Evolutionary conservation across 2,797 vertebrate genomes (phyloP).

Genomic region (Eulemur rubriventer): DNA sequence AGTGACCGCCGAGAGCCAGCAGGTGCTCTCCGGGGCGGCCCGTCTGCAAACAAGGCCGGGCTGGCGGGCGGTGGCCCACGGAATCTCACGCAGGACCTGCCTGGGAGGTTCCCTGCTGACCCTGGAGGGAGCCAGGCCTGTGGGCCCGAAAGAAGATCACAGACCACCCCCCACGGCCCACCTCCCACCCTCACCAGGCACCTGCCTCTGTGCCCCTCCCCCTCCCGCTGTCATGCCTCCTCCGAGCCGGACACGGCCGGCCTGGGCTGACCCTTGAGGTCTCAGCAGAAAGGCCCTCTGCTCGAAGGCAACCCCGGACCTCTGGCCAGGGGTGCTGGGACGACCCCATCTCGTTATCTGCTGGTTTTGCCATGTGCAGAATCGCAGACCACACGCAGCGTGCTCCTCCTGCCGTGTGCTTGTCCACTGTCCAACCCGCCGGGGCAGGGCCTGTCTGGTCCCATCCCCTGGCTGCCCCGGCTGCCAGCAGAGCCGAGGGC

Average conservation of each 20-base stretch:
- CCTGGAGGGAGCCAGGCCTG: rapidly evolving
- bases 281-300: background rate
- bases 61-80: background rate
- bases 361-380: rapidly evolving
- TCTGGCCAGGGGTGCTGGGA: rapidly evolving
- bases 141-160: background rate
- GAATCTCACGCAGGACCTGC: background rate
- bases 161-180: background rate
- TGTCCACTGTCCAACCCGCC: background rate
- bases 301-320: rapidly evolving
- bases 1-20: constrained; percentile 76
- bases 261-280: background rate
- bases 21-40: constrained; percentile 74
- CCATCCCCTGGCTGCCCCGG: background rate
- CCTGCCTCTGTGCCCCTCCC: background rate
- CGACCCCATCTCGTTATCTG: rapidly evolving
- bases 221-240: rapidly evolving
- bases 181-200: rapidly evolving
- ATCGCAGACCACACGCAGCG: rapidly evolving
- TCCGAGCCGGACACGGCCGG: rapidly evolving
- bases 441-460: background rate
- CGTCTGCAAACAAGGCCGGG: constrained; percentile 70
- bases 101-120: background rate
- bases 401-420: too few species aligned
- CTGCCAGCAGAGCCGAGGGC: background rate